These are phyloP conservation scores for Daphoenositta chrysoptera DNA, from an alignment of 2,113 vertebrate species.

Conservation along the genomic window DNA sequence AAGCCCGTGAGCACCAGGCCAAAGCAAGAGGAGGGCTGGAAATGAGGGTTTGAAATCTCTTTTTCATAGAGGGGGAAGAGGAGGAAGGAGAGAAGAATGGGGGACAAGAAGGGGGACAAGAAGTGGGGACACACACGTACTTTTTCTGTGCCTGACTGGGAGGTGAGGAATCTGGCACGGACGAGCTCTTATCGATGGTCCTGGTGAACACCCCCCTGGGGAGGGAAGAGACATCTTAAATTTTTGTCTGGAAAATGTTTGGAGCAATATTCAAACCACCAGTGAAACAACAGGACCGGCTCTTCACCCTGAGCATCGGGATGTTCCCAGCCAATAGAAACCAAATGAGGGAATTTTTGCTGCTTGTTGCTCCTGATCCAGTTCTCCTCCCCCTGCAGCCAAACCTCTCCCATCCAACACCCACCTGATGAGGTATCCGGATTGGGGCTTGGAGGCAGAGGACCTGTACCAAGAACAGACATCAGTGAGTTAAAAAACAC, in stretches of 20 bases:
- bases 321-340: neutral
- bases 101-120: no score
- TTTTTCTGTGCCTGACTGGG: slow-evolving; percentile 44
- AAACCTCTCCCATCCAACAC: neutral
- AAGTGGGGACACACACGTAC: neutral
- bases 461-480: slow-evolving; percentile 51
- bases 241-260: neutral
- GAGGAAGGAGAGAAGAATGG: neutral
- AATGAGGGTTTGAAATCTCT: neutral
- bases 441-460: slow-evolving; percentile 37
- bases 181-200: slow-evolving; percentile 68
- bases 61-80: neutral
- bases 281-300: neutral
- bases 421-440: slow-evolving; percentile 80
- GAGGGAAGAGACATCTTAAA: neutral
- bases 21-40: neutral
- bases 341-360: neutral
- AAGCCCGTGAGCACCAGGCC: neutral
- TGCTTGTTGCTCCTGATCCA: neutral
- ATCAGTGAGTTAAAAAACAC: neutral
- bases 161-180: neutral
- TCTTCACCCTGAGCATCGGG: neutral
- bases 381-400: neutral
- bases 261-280: neutral
- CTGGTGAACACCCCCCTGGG: slow-evolving; percentile 75